These are phyloP conservation scores for Ariopsis seemanni DNA, from an alignment of 2,113 vertebrate genomes.

Conservation along the genomic window DNA sequence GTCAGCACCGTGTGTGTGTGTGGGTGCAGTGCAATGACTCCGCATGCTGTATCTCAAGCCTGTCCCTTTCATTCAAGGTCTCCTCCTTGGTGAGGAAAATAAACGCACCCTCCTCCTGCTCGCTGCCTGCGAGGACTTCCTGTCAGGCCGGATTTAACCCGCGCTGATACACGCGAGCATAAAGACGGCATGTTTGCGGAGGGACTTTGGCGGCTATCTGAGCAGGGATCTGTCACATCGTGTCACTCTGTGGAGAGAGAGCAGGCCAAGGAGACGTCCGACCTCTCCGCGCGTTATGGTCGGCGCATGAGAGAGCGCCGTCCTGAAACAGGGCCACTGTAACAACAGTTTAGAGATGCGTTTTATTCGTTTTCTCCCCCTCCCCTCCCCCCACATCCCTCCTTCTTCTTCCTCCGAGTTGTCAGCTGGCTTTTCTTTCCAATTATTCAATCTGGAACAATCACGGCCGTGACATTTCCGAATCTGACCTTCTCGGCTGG, in stretches of 20 bases:
- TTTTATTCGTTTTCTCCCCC: constrained; percentile 45
- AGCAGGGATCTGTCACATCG: constrained; percentile 83
- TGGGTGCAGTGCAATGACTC: constrained; percentile 64
- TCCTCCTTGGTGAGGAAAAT: constrained; percentile 77
- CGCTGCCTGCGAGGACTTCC: constrained; percentile 48
- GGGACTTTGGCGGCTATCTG: constrained; percentile 76
- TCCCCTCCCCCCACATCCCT: background rate
- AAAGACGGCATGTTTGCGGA: constrained; percentile 65
- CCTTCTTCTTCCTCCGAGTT: constrained; percentile 47
- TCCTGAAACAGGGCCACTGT: constrained; percentile 39
- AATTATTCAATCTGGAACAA: constrained; percentile 78
- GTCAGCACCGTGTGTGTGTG: constrained; percentile 45
- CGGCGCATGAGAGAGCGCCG: background rate
- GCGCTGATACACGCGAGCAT: constrained; percentile 81
- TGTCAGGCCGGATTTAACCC: constrained; percentile 80
- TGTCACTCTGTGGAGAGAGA: constrained; percentile 66
- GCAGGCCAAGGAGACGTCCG: constrained; percentile 64
- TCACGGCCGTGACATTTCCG: constrained; percentile 77
- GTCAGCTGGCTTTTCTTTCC: constrained; percentile 66
- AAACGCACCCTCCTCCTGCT: background rate
- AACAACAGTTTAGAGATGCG: constrained; percentile 51
- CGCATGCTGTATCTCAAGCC: constrained; percentile 82
- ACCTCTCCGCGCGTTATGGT: background rate
- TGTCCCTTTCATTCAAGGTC: constrained; percentile 85
- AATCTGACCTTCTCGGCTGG: constrained; percentile 76